Evolutionary conservation across 2,797 vertebrate genomes (phyloP), one percentile per base, ranked within the genome.

Genomic region (Pangasius mekongensis): DNA sequence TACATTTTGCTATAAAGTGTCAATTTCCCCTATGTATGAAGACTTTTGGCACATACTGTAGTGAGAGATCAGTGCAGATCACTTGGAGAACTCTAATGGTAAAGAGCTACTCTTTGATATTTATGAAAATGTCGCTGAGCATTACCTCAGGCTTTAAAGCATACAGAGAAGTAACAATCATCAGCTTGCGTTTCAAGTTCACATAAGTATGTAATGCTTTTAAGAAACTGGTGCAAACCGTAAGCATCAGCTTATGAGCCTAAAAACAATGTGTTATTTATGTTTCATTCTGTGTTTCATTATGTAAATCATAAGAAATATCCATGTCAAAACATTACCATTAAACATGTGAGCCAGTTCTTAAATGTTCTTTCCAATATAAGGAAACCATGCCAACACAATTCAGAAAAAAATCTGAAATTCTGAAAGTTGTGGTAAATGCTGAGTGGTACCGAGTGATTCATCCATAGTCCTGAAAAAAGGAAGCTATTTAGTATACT

Each of bases 381-480:
- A 18, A 54, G 10, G 14, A 49, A 83, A 30, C 3, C 18, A 84
- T 67, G 9, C 62, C 18, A 14, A 47, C 9, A 9, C 11, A 47
- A 74, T 56, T 69, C n/a, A 58, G 52, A 58, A 27, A 36, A 78
- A 47, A 43, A 18, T 8, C 2, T 43, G 52, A 82, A 82, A 47
- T 81, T 47, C 36, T 82, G 39, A 73, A 83, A 33, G 9, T 60
- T 47, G 27, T 71, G 49, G 39, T 73, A 49, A 87, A 69, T 71
- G 78, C 27, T 24, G 16, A 87, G 52, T 60, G 18, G 56, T 27
- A 60, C 52, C 52, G 39, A 33, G 20, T 52, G 86, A 74, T 16
- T 82, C 80, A 36, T 71, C 67, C 14, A 74, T 62, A 74, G 27
- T 22, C 36, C 27, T 81, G 9, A 80, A 84, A 84, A 71, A 84